Conservation (phyloP, 1,140 invertebrate species). For the Saxidomus purpurata region DNA sequence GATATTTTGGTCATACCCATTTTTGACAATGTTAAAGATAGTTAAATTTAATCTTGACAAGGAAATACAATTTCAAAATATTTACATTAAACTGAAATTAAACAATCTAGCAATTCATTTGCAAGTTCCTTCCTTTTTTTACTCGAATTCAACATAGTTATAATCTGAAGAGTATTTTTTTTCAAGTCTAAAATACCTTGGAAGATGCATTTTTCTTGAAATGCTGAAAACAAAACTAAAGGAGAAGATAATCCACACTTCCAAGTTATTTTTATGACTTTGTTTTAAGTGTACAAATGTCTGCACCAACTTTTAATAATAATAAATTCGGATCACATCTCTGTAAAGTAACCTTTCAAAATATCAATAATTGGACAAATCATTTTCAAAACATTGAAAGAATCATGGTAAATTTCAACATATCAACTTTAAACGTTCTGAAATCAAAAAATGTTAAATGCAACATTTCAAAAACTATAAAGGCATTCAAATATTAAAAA, state of each 20-base stretch:
- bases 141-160: background rate
- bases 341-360: constrained; percentile 58
- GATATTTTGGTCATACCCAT: too few relatives aligned
- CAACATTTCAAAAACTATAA: constrained; percentile 80
- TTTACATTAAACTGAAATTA: background rate
- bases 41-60: too few relatives aligned
- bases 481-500: constrained; percentile 78
- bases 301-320: constrained; percentile 40
- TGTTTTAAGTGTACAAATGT: background rate
- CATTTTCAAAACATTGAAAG: constrained; percentile 72
- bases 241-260: background rate
- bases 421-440: constrained; percentile 70
- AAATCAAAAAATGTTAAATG: constrained; percentile 81
- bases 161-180: constrained; percentile 5
- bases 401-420: constrained; percentile 75
- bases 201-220: constrained; percentile 32
- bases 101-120: background rate
- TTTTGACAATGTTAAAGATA: too few relatives aligned
- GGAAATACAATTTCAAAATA: too few relatives aligned
- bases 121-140: background rate
- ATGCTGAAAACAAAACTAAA: background rate
- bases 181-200: constrained; percentile 11
- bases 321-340: constrained; percentile 48
- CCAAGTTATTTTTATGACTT: constrained; percentile 36
- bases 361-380: constrained; percentile 67